Evolutionary conservation across 2,888 invertebrate genomes (phyloP), one percentile per base, ranked within the genome.

Genomic region (Campoplex capitator): DNA sequence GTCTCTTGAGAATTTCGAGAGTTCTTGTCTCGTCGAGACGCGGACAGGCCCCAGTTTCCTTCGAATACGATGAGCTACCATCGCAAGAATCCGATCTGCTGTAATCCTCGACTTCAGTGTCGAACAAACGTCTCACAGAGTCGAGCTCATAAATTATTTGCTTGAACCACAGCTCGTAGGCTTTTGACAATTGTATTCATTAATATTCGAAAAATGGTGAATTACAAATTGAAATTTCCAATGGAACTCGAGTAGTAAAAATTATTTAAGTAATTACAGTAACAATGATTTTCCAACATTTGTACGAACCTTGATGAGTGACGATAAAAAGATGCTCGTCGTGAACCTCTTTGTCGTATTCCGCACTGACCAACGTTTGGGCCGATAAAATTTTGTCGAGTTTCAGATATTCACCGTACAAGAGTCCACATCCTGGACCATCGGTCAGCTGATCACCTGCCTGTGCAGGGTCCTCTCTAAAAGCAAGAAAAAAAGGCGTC

Each of bases 101-200:
- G 85, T 89, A 87, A 78, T 84, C 84, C 81, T 89, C 88, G 42
- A 70, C 89, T 85, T 77, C 90, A 67, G 88, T 76, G 88, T 96
- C 96, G 92, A 99, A 97, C 80, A 99, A 95, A 3, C 96, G 95
- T 65, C 99, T 95, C 45, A 99, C 97, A 0, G 99, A 99, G 94
- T 99, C 99, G 92, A 99, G 95, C 92, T 99, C 99, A 94, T 97
- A 99, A 88, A 99, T 97, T 75, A 99, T 99, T 95, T 99, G 99
- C 94, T 99, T 99, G 95, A 99, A 99, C 99, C 99, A 99, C 6
- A 99, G 95, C 95, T 99, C 99, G 95, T 99, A 99, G 0, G 99
- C 98, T 98, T 95, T 51, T 16, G 28, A 32, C 32, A 62, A 62
- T 58, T 58, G n/a, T 62, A 16, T 32, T 62, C 32, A 38, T 38